Base-by-base conservation (phyloP, 2,888 invertebrate species). In the Perizoma flavofasciatum region DNA sequence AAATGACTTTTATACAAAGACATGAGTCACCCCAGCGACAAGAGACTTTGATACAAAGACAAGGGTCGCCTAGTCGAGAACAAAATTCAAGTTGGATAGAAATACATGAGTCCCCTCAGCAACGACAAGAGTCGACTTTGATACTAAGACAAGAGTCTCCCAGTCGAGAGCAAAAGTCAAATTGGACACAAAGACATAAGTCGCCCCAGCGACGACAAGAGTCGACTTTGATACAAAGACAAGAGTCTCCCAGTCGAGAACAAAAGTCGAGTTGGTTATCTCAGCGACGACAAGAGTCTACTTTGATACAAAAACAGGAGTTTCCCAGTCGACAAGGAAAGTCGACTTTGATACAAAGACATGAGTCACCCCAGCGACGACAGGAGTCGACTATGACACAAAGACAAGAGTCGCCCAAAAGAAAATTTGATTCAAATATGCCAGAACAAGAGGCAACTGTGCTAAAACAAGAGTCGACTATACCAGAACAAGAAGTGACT, bases 311-410 rank as follows among this genome's bases (percentile, higher is more conserved):
- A 22, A 35, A 32, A 46, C 34, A 49, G 44, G n/a, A 7, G 11
- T 9, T 5, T 6, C n/a, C 9, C 8, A 32, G 8, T 7, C 37
- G 22, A 5, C 22, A 55, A 6, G 33, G 37, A 32, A 34, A 35
- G 45, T 9, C 41, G 3, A 7, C 33, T 40, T 6, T 7, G 9
- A 44, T 44, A 5, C 6, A 10, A 22, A 22, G 9, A 11, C 44
- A 11, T 11, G 22, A 44, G 11, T 22, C 22, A 11, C 6, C 9
- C 9, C 6, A 22, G 22, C 44, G 9, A 44, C 10, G 9, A 11
- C 11, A 39, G 10, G 53, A 39, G n/a, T 34, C 43, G 9, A n/a
- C 44, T 22, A 49, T 48, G 43, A 47, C 34, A 46, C 50, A 47
- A 48, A 35, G 46, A 49, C 55, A 51, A 44, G 32, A 50, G 6